Evolutionary conservation across 2,797 vertebrate species (phyloP).

Genomic region (Aeoliscus strigatus): DNA sequence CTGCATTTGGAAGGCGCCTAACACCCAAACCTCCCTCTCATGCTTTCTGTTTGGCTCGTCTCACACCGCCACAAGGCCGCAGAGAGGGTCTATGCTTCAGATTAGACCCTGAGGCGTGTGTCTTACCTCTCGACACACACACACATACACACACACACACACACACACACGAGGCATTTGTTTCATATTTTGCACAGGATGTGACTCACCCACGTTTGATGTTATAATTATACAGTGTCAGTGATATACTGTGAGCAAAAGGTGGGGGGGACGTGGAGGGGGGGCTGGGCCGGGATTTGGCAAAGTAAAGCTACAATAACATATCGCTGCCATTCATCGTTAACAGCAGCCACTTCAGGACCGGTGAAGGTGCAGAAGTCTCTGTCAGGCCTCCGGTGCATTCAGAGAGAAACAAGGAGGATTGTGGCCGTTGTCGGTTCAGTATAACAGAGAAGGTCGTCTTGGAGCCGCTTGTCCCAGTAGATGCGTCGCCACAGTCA

Average conservation of each 20-base stretch:
- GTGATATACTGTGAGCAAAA: slow-evolving; percentile 46
- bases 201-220: slow-evolving; percentile 66
- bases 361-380: slow-evolving; percentile 44
- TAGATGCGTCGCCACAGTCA: slow-evolving; percentile 23
- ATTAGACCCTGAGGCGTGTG: slow-evolving; percentile 50
- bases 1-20: too few relatives aligned
- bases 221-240: slow-evolving; percentile 64
- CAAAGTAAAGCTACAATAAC: slow-evolving; percentile 47
- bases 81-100: slow-evolving; percentile 54
- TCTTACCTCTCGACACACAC: slow-evolving; percentile 19
- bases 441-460: slow-evolving; percentile 37
- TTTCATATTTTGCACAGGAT: slow-evolving; percentile 71
- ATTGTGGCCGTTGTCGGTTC: slow-evolving; percentile 19
- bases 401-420: slow-evolving; percentile 25
- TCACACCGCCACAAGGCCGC: slow-evolving; percentile 31
- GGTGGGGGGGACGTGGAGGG: slow-evolving; percentile 13
- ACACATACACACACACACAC: slow-evolving; percentile 13
- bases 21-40: slow-evolving; percentile 12
- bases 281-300: slow-evolving; percentile 32
- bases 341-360: slow-evolving; percentile 43
- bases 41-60: slow-evolving; percentile 20
- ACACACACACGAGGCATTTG: slow-evolving; percentile 56
- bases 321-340: slow-evolving; percentile 51
- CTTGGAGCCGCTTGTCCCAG: slow-evolving; percentile 32
- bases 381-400: slow-evolving; percentile 23